A percentile compares a stretch with the other conserved stretches of the same genome.
Evolutionary conservation across 2,888 invertebrate species (phyloP).

Genomic region (Melinaea menophilus): DNA sequence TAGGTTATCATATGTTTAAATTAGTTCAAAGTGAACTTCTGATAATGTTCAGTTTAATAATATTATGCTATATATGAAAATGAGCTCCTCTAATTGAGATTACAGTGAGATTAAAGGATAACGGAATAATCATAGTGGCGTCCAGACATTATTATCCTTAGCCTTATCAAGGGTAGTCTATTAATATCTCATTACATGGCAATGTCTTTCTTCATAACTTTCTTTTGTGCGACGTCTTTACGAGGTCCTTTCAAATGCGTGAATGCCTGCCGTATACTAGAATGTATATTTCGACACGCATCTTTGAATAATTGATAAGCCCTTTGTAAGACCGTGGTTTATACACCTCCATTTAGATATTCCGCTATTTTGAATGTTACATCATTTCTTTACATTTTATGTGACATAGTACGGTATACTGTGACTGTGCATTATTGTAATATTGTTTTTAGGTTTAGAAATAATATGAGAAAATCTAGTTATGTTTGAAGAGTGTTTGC

Average conservation of each 20-base stretch:
- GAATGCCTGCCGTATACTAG: constrained; percentile 13
- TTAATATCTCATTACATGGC: constrained; percentile 27
- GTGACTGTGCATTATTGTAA: too few relatives aligned
- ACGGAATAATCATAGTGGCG: too few relatives aligned
- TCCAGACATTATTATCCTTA: not conserved
- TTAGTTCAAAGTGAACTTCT: too few relatives aligned
- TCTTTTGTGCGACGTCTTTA: constrained; percentile 22
- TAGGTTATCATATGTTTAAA: too few relatives aligned
- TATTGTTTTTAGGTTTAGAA: too few relatives aligned
- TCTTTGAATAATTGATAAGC: constrained; percentile 19
- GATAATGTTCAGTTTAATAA: too few relatives aligned
- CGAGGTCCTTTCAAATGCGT: constrained; percentile 19
- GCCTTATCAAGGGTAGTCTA: constrained; percentile 18
- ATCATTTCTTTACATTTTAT: not conserved
- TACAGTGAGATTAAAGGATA: too few relatives aligned
- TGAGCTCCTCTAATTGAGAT: too few relatives aligned
- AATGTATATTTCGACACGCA: constrained; percentile 12
- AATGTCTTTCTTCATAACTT: constrained; percentile 13
- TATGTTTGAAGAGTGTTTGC: too few relatives aligned
- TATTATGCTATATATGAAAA: too few relatives aligned
- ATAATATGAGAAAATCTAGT: too few relatives aligned
- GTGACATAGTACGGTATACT: constrained; percentile 1
- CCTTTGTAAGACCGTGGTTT: constrained; percentile 8
- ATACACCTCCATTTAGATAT: constrained; percentile 5
- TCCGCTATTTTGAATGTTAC: constrained; percentile 3